These are phyloP conservation scores for Dromiciops gliroides DNA, from an alignment of 2,113 vertebrate species.

Conservation along the genomic window DNA sequence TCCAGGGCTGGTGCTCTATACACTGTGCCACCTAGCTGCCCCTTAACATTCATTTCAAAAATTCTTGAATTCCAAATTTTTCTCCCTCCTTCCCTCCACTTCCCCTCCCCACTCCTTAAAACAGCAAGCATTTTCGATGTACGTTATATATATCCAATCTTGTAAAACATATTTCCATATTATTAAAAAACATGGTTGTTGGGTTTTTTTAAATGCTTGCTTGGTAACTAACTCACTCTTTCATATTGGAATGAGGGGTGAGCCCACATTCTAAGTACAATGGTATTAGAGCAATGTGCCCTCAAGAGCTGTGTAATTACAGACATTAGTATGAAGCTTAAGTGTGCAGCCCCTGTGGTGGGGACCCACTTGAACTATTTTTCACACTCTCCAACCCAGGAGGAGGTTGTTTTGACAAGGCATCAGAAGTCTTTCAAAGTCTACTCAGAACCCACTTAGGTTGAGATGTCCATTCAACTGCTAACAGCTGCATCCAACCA, in stretches of 20 bases:
- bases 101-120: too few relatives aligned
- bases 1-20: too few relatives aligned
- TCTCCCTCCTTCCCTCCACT: too few relatives aligned
- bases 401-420: constrained; percentile 44
- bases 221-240: neutral
- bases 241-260: neutral
- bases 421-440: constrained; percentile 51
- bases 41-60: too few relatives aligned
- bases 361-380: constrained; percentile 45
- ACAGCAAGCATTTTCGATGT: neutral
- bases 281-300: constrained; percentile 27
- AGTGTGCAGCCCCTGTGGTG: neutral
- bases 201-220: constrained; percentile 12
- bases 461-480: constrained; percentile 29
- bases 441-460: constrained; percentile 14
- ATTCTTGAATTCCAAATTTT: neutral
- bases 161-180: neutral
- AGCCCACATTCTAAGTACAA: neutral
- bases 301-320: constrained; percentile 52
- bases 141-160: neutral
- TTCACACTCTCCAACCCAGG: neutral
- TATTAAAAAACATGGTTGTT: neutral
- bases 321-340: constrained; percentile 29
- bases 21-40: too few relatives aligned
- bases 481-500: constrained; percentile 49